Conservation (phyloP, 2,113 vertebrate genomes). For the Microtus ochrogaster region DNA sequence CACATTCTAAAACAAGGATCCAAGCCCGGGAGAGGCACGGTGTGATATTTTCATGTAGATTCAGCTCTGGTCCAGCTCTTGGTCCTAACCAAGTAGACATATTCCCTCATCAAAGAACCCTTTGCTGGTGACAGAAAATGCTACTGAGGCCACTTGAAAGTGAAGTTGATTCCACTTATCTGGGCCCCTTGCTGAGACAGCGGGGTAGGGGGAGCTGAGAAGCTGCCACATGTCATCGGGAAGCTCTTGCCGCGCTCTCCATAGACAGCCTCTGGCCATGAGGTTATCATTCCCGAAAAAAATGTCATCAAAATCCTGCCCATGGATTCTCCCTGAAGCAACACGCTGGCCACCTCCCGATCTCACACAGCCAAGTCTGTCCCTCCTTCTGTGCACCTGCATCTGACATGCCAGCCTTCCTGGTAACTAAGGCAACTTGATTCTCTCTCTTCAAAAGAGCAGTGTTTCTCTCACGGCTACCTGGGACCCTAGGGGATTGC, state of each 20-base stretch:
- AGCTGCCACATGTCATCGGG: neutral
- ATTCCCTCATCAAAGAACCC: neutral
- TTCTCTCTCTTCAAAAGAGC: constrained; percentile 73
- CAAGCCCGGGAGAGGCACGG: neutral
- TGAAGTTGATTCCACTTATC: neutral
- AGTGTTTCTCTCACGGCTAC: constrained; percentile 67
- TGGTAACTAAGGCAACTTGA: constrained; percentile 79
- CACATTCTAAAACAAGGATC: constrained; percentile 52
- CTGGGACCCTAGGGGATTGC: constrained; percentile 57
- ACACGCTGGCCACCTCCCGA: neutral
- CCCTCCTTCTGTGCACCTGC: constrained; percentile 56
- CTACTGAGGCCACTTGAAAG: neutral
- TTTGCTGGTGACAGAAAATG: neutral
- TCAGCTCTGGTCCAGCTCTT: neutral
- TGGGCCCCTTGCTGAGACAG: neutral
- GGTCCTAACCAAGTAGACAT: neutral
- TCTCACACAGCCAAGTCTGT: neutral
- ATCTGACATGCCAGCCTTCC: constrained; percentile 30
- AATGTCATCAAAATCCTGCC: neutral
- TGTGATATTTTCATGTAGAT: neutral
- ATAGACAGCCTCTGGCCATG: neutral
- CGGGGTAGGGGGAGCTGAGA: too few relatives aligned
- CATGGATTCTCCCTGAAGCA: neutral
- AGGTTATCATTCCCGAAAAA: neutral
- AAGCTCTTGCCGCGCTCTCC: neutral